Evolutionary conservation across 2,797 vertebrate species (phyloP).

Genomic region (Microctenopoma steveboyesi): DNA sequence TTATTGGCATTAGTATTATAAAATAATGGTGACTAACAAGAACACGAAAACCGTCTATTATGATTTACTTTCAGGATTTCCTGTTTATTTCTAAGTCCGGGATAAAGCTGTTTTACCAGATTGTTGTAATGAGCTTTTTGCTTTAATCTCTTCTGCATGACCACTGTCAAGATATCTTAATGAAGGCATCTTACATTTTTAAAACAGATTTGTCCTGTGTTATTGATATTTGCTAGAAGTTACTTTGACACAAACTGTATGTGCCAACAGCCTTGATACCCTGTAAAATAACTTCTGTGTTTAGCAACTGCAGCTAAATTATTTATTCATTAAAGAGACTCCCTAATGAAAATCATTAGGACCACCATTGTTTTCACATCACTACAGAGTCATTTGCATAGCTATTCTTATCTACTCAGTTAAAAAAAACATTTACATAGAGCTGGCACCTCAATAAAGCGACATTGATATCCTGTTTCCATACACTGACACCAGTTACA

Average conservation of each 20-base stretch:
- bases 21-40: not conserved
- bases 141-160: not conserved
- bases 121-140: not conserved
- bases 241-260: too few species aligned
- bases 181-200: not conserved
- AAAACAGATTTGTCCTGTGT: too few species aligned
- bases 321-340: slow-evolving; percentile 38
- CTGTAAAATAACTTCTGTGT: not conserved
- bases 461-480: slow-evolving; percentile 71
- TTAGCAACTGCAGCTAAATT: slow-evolving; percentile 13
- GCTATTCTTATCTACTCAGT: slow-evolving; percentile 65
- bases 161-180: not conserved
- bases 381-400: slow-evolving; percentile 69
- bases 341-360: slow-evolving; percentile 48
- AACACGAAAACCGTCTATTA: not conserved
- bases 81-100: not conserved
- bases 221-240: too few species aligned
- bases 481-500: slow-evolving; percentile 22
- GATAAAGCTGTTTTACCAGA: not conserved
- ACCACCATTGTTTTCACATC: slow-evolving; percentile 70
- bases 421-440: slow-evolving; percentile 66
- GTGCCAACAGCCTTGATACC: too few species aligned
- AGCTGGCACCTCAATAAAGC: slow-evolving; percentile 71
- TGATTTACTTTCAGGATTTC: not conserved
- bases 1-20: not conserved